These are phyloP conservation scores for Xestia rhomboidea DNA, from an alignment of 2,888 invertebrate species.

Conservation along the genomic window DNA sequence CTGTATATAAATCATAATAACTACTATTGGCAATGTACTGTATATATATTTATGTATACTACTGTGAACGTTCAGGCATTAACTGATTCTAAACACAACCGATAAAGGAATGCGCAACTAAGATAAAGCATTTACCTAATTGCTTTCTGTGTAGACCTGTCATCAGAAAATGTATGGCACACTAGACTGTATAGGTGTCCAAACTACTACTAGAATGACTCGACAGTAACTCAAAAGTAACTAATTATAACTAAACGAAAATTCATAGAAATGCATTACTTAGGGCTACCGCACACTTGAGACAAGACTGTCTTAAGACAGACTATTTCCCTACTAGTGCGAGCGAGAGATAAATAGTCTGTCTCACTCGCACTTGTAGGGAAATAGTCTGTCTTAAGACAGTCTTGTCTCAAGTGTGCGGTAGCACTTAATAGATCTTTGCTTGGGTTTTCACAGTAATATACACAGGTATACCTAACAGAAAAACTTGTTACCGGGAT, in stretches of 20 bases:
- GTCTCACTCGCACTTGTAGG: no score
- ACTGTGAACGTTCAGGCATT: constrained; percentile 46
- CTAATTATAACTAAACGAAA: background rate
- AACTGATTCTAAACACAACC: background rate
- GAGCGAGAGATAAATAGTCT: no score
- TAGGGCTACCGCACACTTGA: no score
- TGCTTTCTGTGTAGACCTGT: constrained; percentile 22
- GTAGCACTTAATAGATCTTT: background rate
- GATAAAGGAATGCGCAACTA: background rate
- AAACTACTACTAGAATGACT: background rate
- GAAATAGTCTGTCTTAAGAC: no score
- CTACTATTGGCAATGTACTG: constrained; percentile 49
- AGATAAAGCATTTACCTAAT: constrained; percentile 5
- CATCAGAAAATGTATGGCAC: background rate
- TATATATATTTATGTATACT: constrained; percentile 40
- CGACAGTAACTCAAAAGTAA: background rate
- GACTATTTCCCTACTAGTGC: no score
- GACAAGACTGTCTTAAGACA: no score
- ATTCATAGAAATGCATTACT: background rate
- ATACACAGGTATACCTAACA: constrained; percentile 20
- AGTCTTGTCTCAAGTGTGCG: no score
- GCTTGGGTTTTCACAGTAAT: constrained; percentile 52
- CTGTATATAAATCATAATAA: constrained; percentile 64
- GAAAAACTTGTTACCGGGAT: constrained; percentile 38
- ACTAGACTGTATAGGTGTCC: background rate